Percentiles rank a stretch among this genome's conserved stretches.
These are phyloP conservation scores for Takifugu bimaculatus DNA, from an alignment of 2,113 vertebrate species.

Conservation along the genomic window DNA sequence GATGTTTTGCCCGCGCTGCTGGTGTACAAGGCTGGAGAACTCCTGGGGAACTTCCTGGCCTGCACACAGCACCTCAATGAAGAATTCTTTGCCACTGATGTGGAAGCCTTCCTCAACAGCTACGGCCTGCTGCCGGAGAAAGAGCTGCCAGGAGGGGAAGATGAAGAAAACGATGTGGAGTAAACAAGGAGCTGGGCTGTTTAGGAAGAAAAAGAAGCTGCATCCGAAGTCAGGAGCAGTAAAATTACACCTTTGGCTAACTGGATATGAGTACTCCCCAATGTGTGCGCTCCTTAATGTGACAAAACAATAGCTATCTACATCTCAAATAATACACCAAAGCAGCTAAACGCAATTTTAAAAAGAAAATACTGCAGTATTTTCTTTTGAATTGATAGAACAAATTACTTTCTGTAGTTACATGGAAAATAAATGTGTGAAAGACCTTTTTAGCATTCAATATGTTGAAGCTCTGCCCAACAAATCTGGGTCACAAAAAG, in stretches of 20 bases:
- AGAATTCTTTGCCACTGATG: conserved; percentile 91
- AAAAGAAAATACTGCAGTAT: conserved; percentile 5
- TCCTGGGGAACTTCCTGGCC: conserved; percentile 91
- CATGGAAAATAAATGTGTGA: conserved; percentile 15
- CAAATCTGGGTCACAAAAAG: no score
- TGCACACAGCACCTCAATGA: conserved; percentile 83
- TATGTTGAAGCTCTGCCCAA: no score
- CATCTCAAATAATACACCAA: conserved; percentile 14
- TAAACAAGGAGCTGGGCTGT: conserved; percentile 51
- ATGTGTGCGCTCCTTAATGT: background rate
- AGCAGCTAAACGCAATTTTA: conserved; percentile 8
- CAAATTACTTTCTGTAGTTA: conserved; percentile 19
- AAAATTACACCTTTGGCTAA: no score
- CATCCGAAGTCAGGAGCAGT: background rate
- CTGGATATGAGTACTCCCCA: conserved; percentile 11
- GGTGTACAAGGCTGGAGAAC: conserved; percentile 92
- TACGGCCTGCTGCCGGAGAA: conserved; percentile 92
- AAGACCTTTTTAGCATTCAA: conserved; percentile 21
- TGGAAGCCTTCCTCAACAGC: conserved; percentile 91
- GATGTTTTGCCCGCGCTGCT: conserved; percentile 88
- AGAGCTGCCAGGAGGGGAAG: conserved; percentile 69
- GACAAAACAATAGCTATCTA: background rate
- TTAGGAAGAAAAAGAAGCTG: conserved; percentile 5
- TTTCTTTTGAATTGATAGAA: conserved; percentile 38
- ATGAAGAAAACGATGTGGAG: conserved; percentile 77